Evolutionary conservation across 2,113 vertebrate species (phyloP).

Genomic region (Myotis davidii): DNA sequence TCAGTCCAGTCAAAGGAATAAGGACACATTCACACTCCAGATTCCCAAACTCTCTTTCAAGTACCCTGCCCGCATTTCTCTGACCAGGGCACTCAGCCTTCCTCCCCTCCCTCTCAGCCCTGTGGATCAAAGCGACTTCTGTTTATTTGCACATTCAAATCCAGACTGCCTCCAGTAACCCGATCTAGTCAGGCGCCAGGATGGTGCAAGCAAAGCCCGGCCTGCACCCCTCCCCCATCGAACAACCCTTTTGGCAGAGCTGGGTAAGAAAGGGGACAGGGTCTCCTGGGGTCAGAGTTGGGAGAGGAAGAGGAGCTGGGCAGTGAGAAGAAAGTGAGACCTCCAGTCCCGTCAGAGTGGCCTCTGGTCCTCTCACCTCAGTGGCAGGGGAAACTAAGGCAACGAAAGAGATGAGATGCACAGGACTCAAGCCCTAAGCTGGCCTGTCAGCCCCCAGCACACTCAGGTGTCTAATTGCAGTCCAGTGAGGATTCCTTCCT

Average conservation of each 20-base stretch:
- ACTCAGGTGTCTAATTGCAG: not conserved
- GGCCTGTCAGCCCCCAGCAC: not conserved
- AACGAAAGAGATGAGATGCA: not conserved
- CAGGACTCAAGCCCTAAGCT: not conserved
- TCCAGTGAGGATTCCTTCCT: not conserved
- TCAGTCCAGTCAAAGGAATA: not conserved
- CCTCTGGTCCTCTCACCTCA: not conserved
- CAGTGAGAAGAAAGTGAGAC: not conserved
- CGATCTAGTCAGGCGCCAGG: constrained; percentile 52
- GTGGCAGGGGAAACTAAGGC: not conserved
- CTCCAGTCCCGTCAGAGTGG: not conserved
- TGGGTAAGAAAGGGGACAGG: not conserved
- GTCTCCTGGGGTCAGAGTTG: constrained; percentile 52
- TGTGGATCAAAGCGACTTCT: constrained; percentile 76
- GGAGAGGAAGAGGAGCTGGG: not conserved
- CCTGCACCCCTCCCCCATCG: constrained; percentile 33
- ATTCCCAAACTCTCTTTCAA: constrained; percentile 8
- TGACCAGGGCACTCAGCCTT: constrained; percentile 42
- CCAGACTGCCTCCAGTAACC: constrained; percentile 36
- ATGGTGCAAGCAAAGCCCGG: not conserved
- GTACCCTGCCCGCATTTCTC: constrained; percentile 22
- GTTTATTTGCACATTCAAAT: constrained; percentile 83
- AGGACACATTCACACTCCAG: not conserved
- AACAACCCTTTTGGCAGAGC: not conserved
- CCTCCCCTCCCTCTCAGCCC: constrained; percentile 45